Base-by-base conservation (phyloP, 2,797 vertebrate species). In the Onychomys leucogaster region DNA sequence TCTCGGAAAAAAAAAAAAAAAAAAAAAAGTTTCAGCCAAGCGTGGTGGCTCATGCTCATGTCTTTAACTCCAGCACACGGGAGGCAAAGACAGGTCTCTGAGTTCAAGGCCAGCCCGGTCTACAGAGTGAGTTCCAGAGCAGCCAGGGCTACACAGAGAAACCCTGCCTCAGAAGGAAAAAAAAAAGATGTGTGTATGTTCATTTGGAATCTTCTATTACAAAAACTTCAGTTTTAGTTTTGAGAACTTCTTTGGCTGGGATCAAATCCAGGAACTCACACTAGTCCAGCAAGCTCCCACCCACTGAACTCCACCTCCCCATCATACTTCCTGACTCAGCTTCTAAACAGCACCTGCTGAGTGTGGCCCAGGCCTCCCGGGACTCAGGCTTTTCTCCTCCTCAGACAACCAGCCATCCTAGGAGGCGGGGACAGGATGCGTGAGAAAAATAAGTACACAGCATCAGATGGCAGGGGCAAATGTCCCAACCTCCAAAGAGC, bases 401-500 rank as follows among this genome's bases (percentile, higher is more conserved):
- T 41, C 32, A 59, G 41, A 75, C 14, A 3, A 14, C 16, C 14
- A 23, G 14, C 16, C 14, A 27, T 59, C 55, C 9, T 13, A 59
- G 21, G 69, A 57, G 37, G 13, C 17, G 59, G 17, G 67, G 41
- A 77, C 0, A n/a, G 89, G 49, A 32, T n/a, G 19, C 17, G 7
- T 29, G 55, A 49, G 8, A 5, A 32, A 46, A 85, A 55, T 1
- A 17, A 67, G 23, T 16, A 3, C 1, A 5, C 2, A n/a, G 69
- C 32, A n/a, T 80, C 32, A 19, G 43, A 55, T 67, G 76, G 37
- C 13, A 1, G 0, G 9, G 3, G 37, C 21, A 19, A 43, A 57
- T 3, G 12, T 73, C 21, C 23, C 0, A 1, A n/a, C 7, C 75
- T 75, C 16, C 1, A 1, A 32, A 0, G 5, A 2, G 19, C 76